A percentile compares a stretch with the other conserved stretches of the same genome.
Evolutionary conservation across 2,888 invertebrate species (phyloP).

Genomic region (Aradus depressus): DNA sequence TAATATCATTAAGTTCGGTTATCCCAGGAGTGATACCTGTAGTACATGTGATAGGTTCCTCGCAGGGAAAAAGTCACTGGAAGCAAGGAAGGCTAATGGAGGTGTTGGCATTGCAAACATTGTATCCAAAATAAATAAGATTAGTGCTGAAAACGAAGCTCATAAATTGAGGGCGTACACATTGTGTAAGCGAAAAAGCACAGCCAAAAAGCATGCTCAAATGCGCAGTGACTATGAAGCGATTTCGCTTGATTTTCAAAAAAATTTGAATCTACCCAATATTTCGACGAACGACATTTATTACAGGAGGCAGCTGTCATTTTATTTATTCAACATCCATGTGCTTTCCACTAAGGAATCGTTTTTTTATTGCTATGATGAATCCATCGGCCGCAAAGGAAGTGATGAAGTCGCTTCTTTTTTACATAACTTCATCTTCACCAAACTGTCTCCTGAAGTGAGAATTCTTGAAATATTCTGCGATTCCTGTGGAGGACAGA

Average conservation of each 20-base stretch:
- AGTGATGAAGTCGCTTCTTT: slow-evolving; percentile 24
- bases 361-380: slow-evolving; percentile 18
- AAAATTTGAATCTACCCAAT: slow-evolving; percentile 15
- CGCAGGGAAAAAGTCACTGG: background rate
- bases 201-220: slow-evolving; percentile 11
- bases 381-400: slow-evolving; percentile 22
- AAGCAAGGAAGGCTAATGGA: too few relatives aligned
- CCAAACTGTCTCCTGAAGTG: slow-evolving; percentile 16
- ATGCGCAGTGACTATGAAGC: slow-evolving; percentile 11
- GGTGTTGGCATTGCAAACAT: too few relatives aligned
- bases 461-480: slow-evolving; percentile 24
- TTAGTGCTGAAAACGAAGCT: background rate
- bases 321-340: slow-evolving; percentile 19
- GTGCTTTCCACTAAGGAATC: slow-evolving; percentile 15
- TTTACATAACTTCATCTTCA: slow-evolving; percentile 22
- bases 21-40: slow-evolving; percentile 15
- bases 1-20: slow-evolving; percentile 14
- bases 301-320: slow-evolving; percentile 19
- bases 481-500: slow-evolving; percentile 23
- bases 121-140: too few relatives aligned
- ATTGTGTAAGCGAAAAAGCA: slow-evolving; percentile 8
- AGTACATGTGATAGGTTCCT: slow-evolving; percentile 10
- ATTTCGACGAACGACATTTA: slow-evolving; percentile 18
- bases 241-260: slow-evolving; percentile 19
- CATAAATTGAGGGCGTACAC: slow-evolving; percentile 3